Evolutionary conservation across 2,888 invertebrate genomes (phyloP), one percentile per base, ranked within the genome.

Genomic region (Caenorhabditis macrosperma): DNA sequence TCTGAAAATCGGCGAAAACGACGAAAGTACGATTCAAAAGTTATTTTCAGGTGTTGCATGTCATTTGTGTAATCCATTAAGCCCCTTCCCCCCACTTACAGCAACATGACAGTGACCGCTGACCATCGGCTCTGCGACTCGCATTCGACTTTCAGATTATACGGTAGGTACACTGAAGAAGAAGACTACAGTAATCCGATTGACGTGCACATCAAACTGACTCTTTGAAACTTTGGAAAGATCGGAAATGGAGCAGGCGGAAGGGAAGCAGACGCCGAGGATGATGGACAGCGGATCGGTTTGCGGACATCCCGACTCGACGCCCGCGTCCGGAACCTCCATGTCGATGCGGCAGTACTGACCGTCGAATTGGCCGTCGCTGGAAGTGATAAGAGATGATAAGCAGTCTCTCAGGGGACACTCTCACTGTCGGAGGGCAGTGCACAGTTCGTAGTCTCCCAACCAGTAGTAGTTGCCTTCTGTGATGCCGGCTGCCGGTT

Each of bases 401-500:
- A 38, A 46, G 46, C 6, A 15, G 17, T 46, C 17, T 46, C 46
- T n/a, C 15, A 46, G 17, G 5, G 9, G 38, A 38, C 7, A 46
- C 46, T 46, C 44, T 55, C 33, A 87, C 82, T 48, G 61, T 78
- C 81, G 54, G 33, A 91, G 78, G 4, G 66, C 75, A 6, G 87
- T 67, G 69, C 91, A 91, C 20, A 89, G 86, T 35, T 91, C 90
- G 67, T 89, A 91, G 35, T 91, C 90, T 12, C 91, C 91, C 17
- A 91, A 85, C 87, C 91, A 91, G 75, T 90, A 88, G 46, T 90
- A 88, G 50, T 91, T 91, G 4, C 91, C 91, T 66, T 91, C 90
- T 17, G 89, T 84, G 52, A 91, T 85, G 6, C 91, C 91, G 7
- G 90, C 86, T 1, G 91, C 90, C 33, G 88, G 85, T 66, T 89